Evolutionary conservation across 2,113 vertebrate genomes (phyloP), one percentile per base, ranked within the genome.

Genomic region (Mastomys coucha): DNA sequence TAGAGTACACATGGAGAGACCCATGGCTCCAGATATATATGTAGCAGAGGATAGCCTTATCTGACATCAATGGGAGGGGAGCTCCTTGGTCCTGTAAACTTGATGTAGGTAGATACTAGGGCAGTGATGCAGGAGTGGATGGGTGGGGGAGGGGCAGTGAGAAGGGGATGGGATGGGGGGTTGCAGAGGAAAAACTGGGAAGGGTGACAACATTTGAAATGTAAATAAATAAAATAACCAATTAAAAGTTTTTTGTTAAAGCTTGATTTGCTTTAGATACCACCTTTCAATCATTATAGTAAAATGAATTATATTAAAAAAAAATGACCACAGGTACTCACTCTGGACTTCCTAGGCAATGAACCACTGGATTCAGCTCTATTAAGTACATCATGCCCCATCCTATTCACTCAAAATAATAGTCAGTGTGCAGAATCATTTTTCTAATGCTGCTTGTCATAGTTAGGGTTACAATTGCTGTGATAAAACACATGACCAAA

Each of bases 261-360:
- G 1, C 1, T 0, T 75, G 28, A 5, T 3, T 85, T 85, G 1
- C 31, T 91, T 88, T 90, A 75, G 87, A 81, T 92, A 5, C 1
- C 5, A 1, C 1, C 9, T 70, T 81, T 39, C 17, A 87, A 28
- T 58, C 60, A 58, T 77, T 63, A 65, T 69, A 24, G 1, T 95
- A 7, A 88, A 87, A 78, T 88, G 12, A 88, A 88, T 76, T 85
- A 49, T 95, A 60, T 20, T 97, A 69, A 90, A 92, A 88, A 56
- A 58, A 72, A 75, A 67, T 42, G 2, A n/a, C 22, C 11, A 19
- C 7, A 6, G 8, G 13, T 2, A 0, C 5, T 88, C 26, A 95
- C 4, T 80, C 7, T 67, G 28, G 17, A 85, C 69, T 92, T 36
- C 12, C 60, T 67, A 19, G 13, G 70, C n/a, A 73, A 1, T 16